phyloP scores from a whole-genome alignment of 2,888 invertebrate genomes.

The Drosophila paranaensis region DNA sequence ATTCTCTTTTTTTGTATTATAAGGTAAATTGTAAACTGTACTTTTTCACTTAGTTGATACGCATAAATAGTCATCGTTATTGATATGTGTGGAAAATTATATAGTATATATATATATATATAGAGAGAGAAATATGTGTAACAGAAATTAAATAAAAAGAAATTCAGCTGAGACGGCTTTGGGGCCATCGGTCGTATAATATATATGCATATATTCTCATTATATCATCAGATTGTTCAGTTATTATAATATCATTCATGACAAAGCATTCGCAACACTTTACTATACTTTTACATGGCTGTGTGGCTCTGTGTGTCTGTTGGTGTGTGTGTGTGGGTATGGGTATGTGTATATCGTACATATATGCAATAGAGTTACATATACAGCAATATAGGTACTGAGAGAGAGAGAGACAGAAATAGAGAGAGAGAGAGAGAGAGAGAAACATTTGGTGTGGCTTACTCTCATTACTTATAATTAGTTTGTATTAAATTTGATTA shows the following conservation, averaged over 20 bases:
- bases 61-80: slow-evolving; percentile 85
- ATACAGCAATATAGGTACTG: slow-evolving; percentile 22
- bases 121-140: slow-evolving; percentile 38
- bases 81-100: slow-evolving; percentile 82
- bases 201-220: slow-evolving; percentile 25
- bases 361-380: slow-evolving; percentile 12
- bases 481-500: slow-evolving; percentile 74
- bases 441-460: slow-evolving; percentile 26
- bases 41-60: slow-evolving; percentile 63
- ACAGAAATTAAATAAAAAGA: slow-evolving; percentile 72
- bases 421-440: slow-evolving; percentile 28
- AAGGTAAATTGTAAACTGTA: slow-evolving; percentile 39
- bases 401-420: slow-evolving; percentile 25
- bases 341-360: slow-evolving; percentile 7
- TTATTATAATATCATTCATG: slow-evolving; percentile 38
- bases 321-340: slow-evolving; percentile 27
- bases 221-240: slow-evolving; percentile 34
- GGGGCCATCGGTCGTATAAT: slow-evolving; percentile 37
- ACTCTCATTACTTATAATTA: slow-evolving; percentile 40
- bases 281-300: slow-evolving; percentile 74
- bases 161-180: slow-evolving; percentile 56
- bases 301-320: slow-evolving; percentile 9
- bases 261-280: slow-evolving; percentile 68
- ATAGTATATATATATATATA: slow-evolving; percentile 27
- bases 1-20: slow-evolving; percentile 15